Conservation (phyloP, 2,888 invertebrate species). For the Drosophila ustulata region DNA sequence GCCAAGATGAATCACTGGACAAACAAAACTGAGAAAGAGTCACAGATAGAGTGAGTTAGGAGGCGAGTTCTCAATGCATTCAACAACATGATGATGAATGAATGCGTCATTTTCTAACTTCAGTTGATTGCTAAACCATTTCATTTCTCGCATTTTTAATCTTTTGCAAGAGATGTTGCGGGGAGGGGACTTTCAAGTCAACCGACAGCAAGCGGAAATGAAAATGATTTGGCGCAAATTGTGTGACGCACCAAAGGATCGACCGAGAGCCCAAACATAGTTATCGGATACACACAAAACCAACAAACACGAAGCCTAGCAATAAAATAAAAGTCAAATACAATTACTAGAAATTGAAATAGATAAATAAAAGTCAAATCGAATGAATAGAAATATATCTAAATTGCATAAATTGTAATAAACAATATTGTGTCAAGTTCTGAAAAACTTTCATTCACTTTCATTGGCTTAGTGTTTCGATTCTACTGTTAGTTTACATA, state of each 20-base stretch:
- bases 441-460: slow-evolving; percentile 11
- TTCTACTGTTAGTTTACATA: slow-evolving; percentile 32
- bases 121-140: slow-evolving; percentile 36
- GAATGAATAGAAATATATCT: too few species aligned
- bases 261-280: neutral
- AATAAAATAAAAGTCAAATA: too few species aligned
- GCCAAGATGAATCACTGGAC: slow-evolving; percentile 39
- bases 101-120: slow-evolving; percentile 58
- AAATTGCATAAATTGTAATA: too few species aligned
- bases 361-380: too few species aligned
- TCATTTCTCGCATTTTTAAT: neutral
- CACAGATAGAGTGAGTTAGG: neutral
- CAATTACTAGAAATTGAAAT: too few species aligned
- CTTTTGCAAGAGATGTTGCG: slow-evolving; percentile 12
- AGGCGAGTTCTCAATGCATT: slow-evolving; percentile 7
- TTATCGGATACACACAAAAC: too few species aligned
- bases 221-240: slow-evolving; percentile 61
- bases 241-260: slow-evolving; percentile 9
- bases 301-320: too few species aligned
- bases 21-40: neutral
- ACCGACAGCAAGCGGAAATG: slow-evolving; percentile 52
- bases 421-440: too few species aligned
- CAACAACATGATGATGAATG: slow-evolving; percentile 4
- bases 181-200: slow-evolving; percentile 30
- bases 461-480: neutral